Evolutionary conservation across 2,113 vertebrate species (phyloP).

Genomic region (Steatornis caripensis): DNA sequence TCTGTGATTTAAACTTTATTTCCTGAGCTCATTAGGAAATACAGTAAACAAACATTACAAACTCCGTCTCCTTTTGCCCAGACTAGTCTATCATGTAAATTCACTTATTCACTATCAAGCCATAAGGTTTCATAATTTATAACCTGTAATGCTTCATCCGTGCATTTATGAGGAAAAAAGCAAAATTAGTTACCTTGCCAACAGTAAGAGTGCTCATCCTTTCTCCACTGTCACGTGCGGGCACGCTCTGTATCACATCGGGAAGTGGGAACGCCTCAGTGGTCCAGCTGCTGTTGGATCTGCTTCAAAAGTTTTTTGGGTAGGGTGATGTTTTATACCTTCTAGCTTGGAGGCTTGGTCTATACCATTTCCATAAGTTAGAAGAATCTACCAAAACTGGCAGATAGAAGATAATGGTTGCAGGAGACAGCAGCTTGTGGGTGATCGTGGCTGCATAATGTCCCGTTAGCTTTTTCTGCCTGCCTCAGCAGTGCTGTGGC

Average conservation of each 20-base stretch:
- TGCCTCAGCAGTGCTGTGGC: not conserved
- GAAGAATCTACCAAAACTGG: not conserved
- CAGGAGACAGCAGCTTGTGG: not conserved
- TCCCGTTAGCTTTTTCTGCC: not conserved
- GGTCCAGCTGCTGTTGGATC: too few relatives aligned
- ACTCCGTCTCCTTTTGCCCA: not conserved
- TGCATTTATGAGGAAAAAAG: not conserved
- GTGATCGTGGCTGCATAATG: not conserved
- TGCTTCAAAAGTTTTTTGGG: not conserved
- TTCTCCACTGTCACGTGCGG: not conserved
- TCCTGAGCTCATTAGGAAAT: not conserved
- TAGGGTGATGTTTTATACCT: not conserved
- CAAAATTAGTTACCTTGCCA: not conserved
- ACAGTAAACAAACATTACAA: not conserved
- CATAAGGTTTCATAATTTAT: not conserved
- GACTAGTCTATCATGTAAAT: not conserved
- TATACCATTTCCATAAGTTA: not conserved
- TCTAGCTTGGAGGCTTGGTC: not conserved
- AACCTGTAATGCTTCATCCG: not conserved
- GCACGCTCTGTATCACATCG: too few relatives aligned
- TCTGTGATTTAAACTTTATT: not conserved
- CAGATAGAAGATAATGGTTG: not conserved
- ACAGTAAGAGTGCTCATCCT: not conserved
- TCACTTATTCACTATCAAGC: not conserved
- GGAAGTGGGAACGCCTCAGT: not conserved